phyloP scores from a whole-genome alignment of 2,797 vertebrate species.

The Periparus ater region DNA sequence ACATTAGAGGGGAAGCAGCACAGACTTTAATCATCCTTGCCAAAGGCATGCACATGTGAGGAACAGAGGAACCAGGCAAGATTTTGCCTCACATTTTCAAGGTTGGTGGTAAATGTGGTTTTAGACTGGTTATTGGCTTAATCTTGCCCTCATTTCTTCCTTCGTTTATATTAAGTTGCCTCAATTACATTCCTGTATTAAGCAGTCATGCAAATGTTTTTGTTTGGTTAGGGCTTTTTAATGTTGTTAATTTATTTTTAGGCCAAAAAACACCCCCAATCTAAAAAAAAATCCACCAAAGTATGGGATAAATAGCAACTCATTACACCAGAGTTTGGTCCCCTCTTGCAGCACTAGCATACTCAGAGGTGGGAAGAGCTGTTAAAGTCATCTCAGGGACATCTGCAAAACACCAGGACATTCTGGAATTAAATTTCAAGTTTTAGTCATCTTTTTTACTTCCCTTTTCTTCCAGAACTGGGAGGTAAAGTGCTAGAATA shows the following conservation, averaged over 20 bases:
- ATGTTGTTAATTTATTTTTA: not conserved
- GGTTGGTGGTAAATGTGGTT: not conserved
- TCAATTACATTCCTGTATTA: not conserved
- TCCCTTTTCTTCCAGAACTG: not conserved
- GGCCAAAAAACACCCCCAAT: not conserved
- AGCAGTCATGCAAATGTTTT: not conserved
- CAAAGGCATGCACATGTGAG: not conserved
- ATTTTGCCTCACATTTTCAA: not conserved
- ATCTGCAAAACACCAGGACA: not conserved
- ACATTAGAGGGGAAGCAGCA: constrained; percentile 35
- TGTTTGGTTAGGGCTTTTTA: not conserved
- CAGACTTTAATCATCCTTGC: constrained; percentile 45
- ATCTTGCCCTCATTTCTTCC: not conserved
- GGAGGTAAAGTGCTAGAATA: not conserved
- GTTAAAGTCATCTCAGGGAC: constrained; percentile 1
- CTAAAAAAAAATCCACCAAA: not conserved
- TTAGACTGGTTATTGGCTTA: not conserved
- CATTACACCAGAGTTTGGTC: not conserved
- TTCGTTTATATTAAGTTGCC: not conserved
- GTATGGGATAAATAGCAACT: not conserved
- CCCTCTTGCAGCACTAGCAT: not conserved
- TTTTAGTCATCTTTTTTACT: not conserved
- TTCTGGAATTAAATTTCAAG: not conserved
- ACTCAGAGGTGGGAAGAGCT: not conserved
- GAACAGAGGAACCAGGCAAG: not conserved